These are phyloP conservation scores for Coilia nasus DNA, from an alignment of 2,797 vertebrate genomes.

Conservation along the genomic window DNA sequence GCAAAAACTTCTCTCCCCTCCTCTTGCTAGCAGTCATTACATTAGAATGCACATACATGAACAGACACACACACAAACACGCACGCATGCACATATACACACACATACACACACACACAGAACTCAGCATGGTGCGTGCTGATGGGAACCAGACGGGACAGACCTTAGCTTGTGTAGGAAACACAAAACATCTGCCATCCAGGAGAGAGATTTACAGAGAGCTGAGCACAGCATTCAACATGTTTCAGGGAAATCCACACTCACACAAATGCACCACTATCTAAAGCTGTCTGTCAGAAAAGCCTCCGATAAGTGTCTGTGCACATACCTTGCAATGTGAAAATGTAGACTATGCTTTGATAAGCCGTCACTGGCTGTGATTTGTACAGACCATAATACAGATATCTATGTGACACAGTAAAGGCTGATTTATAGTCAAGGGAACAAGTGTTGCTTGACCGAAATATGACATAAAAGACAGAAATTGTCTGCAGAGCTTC, in stretches of 20 bases:
- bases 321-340: neutral
- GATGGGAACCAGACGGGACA: constrained; percentile 31
- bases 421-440: too few relatives aligned
- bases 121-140: constrained; percentile 65
- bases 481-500: too few relatives aligned
- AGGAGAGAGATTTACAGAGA: constrained; percentile 24
- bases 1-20: neutral
- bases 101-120: constrained; percentile 43
- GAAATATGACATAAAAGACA: too few relatives aligned
- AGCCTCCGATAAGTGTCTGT: neutral
- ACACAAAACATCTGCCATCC: constrained; percentile 16
- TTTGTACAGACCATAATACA: neutral
- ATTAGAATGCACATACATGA: constrained; percentile 7
- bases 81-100: constrained; percentile 17
- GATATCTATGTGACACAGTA: neutral
- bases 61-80: constrained; percentile 7
- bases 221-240: constrained; percentile 9
- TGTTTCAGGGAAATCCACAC: neutral
- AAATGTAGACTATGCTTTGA: neutral
- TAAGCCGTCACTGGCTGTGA: neutral
- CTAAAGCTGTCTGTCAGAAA: neutral
- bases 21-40: neutral
- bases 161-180: constrained; percentile 7
- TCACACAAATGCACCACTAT: constrained; percentile 12
- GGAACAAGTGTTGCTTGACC: too few relatives aligned